Evolutionary conservation across 2,797 vertebrate genomes (phyloP), one percentile per base, ranked within the genome.

Genomic region (Huso huso): DNA sequence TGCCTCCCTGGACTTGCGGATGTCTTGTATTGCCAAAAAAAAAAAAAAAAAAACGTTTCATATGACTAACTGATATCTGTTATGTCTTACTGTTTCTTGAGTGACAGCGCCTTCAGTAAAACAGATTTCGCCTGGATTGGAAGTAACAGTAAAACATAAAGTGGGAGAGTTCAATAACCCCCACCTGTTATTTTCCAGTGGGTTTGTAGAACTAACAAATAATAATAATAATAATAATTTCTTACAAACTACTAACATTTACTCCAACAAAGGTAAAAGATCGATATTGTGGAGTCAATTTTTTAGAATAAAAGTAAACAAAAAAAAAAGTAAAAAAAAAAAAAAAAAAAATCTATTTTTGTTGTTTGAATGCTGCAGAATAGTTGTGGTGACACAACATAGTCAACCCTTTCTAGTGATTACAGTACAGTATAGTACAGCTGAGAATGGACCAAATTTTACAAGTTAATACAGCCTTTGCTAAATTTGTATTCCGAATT

Each of bases 391-490:
- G 66, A 72, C 69, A 75, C 7, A 51, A 65, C 66, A 70, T 59
- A 1, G 52, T 49, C 62, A 13, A 65, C 50, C n/a, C 66, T 74
- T 74, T 76, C 58, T 78, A 84, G 76, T 84, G 74, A 83, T 86
- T 80, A 37, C 23, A 37, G 23, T 80, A 79, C 74, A 86, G 81
- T 82, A 78, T 71, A 69, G 70, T 65, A 74, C 76, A 87, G 84
- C 83, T 79, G 73, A 86, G 81, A 87, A 76, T 10, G 90, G 90
- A 93, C 90, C 92, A 93, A 91, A 86, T 76, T 70, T 84, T 85
- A 85, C 81, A 81, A 82, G 74, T 86, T 82, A 87, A 85, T 74
- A 78, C 87, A 89, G 86, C 89, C 85, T 92, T 84, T 87, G 61
- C 23, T 37, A 37, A 84, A 78, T 90, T 76, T 79, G 80, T 87